Evolutionary conservation across 2,113 vertebrate species (phyloP), one percentile per base, ranked within the genome.

Genomic region (Coptodon rendalli): DNA sequence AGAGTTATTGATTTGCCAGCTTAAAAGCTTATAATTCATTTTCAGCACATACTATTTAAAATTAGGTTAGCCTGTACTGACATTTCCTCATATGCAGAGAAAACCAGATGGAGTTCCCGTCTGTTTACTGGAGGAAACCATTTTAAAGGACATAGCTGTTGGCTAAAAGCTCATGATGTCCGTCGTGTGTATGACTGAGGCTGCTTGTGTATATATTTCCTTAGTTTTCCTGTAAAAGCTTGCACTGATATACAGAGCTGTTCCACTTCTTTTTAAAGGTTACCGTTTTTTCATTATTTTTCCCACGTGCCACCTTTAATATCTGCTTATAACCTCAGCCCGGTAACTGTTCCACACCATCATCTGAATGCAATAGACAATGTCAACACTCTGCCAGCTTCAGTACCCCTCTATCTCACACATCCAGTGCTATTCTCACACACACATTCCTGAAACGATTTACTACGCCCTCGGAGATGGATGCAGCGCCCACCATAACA

Each of bases 141-240:
- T 85, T 90, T 82, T 87, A 83, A 90, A 90, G 59, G 71, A 59
- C 85, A 87, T 63, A 24, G 63, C 85, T 89, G 19, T 45, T 38
- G 79, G 84, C 84, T 71, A 53, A 36, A 54, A 52, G 45, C n/a
- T 56, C 14, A 7, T 19, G 50, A 63, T 53, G 36, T 81, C 48
- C 83, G 61, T 79, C 6, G 2, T 48, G 40, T 48, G 4, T 2
- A 14, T 52, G n/a, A 83, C n/a, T 45, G 54, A 57, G 36, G 13
- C 16, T 31, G 22, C 34, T 71, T 43, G 48, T 14, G 22, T 29
- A 13, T 59, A 9, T 43, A 68, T 83, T 63, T 53, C 8, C 27
- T 22, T 16, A 2, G n/a, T 61, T 57, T 68, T 76, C 34, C 56
- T 78, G 13, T 50, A 36, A 78, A 78, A 78, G 11, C 71, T 83